A percentile compares a stretch with the other conserved stretches of the same genome.
phyloP scores from a whole-genome alignment of 1,140 invertebrate species.

The Sesamia nonagrioides region DNA sequence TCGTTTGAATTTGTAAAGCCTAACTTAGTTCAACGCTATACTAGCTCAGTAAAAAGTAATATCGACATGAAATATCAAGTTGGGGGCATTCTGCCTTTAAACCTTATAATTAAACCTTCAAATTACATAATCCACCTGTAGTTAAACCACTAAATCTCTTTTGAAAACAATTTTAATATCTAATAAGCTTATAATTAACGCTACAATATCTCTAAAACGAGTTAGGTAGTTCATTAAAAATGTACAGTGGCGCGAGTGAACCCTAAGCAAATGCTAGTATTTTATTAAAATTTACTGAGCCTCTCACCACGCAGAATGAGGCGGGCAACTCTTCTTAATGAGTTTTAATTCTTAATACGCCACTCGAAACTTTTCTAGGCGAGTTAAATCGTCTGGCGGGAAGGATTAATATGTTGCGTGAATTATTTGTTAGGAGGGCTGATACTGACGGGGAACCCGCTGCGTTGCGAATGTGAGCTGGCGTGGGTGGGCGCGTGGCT shows the following conservation, averaged over 20 bases:
- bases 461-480: conserved; percentile 95
- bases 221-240: conserved; percentile 55
- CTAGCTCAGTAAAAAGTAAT: neutral
- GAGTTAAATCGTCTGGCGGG: conserved; percentile 40
- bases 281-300: conserved; percentile 59
- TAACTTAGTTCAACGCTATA: conserved; percentile 25
- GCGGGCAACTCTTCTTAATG: conserved; percentile 65
- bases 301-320: conserved; percentile 53
- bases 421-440: conserved; percentile 90
- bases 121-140: conserved; percentile 30
- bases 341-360: conserved; percentile 79
- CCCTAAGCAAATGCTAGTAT: conserved; percentile 50
- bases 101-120: neutral
- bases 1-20: conserved; percentile 21
- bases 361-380: conserved; percentile 56
- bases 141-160: conserved; percentile 29
- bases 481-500: conserved; percentile 97
- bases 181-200: conserved; percentile 49
- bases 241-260: conserved; percentile 48
- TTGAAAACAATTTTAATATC: conserved; percentile 43
- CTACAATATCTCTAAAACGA: conserved; percentile 48
- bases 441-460: conserved; percentile 93
- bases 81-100: neutral
- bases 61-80: neutral
- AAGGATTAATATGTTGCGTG: conserved; percentile 35